phyloP scores from a whole-genome alignment of 2,113 vertebrate genomes.

The Vidua macroura region DNA sequence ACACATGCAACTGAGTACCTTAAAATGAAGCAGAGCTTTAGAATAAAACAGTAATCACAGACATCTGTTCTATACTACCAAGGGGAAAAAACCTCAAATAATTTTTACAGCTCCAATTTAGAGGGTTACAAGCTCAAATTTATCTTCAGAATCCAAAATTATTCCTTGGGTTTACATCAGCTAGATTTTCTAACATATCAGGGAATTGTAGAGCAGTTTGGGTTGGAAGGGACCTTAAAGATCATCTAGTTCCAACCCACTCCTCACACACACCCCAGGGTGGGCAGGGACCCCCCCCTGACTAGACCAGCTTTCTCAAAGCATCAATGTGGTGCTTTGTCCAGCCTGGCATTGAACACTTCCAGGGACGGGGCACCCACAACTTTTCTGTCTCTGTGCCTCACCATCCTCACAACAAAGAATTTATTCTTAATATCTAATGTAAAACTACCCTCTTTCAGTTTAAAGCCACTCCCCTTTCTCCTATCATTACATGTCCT shows the following conservation, averaged over 20 bases:
- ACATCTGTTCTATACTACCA: not conserved
- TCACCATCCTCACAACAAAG: not conserved
- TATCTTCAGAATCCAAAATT: slow-evolving; percentile 3
- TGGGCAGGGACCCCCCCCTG: not conserved
- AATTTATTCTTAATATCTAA: not conserved
- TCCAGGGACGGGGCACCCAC: not conserved
- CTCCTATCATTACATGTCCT: not conserved
- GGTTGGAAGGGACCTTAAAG: not conserved
- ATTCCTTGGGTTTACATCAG: not conserved
- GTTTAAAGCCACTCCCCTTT: not conserved
- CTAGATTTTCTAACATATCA: not conserved
- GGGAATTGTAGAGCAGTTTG: not conserved
- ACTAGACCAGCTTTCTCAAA: not conserved
- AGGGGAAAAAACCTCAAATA: not conserved
- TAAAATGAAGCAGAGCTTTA: not conserved
- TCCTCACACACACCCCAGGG: not conserved
- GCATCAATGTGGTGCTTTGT: too few species aligned
- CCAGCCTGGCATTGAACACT: not conserved
- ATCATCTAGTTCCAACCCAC: not conserved
- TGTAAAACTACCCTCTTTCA: not conserved
- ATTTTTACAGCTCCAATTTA: not conserved
- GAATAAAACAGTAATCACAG: not conserved
- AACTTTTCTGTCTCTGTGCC: not conserved
- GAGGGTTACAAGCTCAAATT: not conserved
- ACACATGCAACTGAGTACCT: not conserved